Conservation (phyloP, 2,888 invertebrate genomes). For the Plutella xylostella region DNA sequence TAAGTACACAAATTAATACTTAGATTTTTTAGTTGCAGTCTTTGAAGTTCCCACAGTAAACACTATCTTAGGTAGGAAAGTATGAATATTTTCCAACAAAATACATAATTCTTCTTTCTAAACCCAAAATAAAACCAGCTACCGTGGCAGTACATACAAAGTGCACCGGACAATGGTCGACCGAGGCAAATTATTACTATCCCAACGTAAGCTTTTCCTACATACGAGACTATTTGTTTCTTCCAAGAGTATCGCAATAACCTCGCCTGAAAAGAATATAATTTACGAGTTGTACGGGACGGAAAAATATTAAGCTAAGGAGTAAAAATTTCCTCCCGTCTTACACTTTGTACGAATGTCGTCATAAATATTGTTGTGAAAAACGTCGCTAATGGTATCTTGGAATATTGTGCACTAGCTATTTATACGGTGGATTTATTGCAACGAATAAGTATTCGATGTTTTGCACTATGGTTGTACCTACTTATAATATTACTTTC, state of each 20-base stretch:
- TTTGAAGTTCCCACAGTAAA: neutral
- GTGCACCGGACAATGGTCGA: constrained; percentile 46
- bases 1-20: neutral
- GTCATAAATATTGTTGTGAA: constrained; percentile 55
- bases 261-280: constrained; percentile 59
- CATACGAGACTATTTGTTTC: constrained; percentile 45
- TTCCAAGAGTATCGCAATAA: constrained; percentile 49
- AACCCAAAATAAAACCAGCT: neutral
- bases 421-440: too few species aligned
- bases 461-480: too few species aligned
- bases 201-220: constrained; percentile 36
- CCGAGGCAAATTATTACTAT: constrained; percentile 35
- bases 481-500: too few species aligned
- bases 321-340: constrained; percentile 54
- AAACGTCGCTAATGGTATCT: constrained; percentile 55
- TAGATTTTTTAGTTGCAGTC: neutral
- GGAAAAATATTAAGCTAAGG: constrained; percentile 50
- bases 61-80: neutral
- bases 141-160: constrained; percentile 43
- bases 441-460: too few species aligned
- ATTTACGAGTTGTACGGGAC: constrained; percentile 53
- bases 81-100: neutral
- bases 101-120: neutral
- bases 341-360: constrained; percentile 31
- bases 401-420: neutral